phyloP scores from a whole-genome alignment of 2,888 invertebrate genomes.

The Iselma pallidipennis region DNA sequence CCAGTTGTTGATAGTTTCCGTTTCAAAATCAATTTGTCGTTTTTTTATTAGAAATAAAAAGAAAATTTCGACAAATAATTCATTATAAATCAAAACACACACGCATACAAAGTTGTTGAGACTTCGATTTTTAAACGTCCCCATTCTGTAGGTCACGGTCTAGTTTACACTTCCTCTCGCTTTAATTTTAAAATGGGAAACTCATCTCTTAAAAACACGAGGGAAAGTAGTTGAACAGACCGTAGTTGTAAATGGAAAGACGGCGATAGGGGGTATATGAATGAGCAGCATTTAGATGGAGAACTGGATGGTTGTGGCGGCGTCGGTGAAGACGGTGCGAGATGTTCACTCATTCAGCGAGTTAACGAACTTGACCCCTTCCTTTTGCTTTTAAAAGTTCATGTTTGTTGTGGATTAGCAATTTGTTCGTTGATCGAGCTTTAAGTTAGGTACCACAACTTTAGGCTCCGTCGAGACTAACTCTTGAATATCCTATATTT shows the following conservation, averaged over 20 bases:
- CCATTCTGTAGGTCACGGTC: constrained; percentile 51
- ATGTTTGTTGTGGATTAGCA: background rate
- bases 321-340: too few relatives aligned
- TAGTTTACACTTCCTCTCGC: constrained; percentile 52
- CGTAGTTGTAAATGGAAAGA: constrained; percentile 33
- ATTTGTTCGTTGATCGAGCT: too few relatives aligned
- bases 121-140: constrained; percentile 15
- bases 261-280: constrained; percentile 31
- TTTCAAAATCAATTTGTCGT: constrained; percentile 2
- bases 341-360: constrained; percentile 40
- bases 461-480: too few relatives aligned
- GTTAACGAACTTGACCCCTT: constrained; percentile 43
- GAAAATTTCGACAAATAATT: background rate
- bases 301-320: constrained; percentile 23
- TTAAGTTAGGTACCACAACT: too few relatives aligned
- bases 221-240: constrained; percentile 40
- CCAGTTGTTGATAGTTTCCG: constrained; percentile 6
- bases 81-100: background rate
- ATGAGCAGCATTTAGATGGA: constrained; percentile 35
- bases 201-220: constrained; percentile 54
- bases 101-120: background rate
- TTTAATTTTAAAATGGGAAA: constrained; percentile 56
- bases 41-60: too few relatives aligned
- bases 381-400: constrained; percentile 11
- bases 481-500: too few relatives aligned